These are phyloP conservation scores for Tricholauxania praeusta DNA, from an alignment of 2,888 invertebrate genomes.

Conservation along the genomic window DNA sequence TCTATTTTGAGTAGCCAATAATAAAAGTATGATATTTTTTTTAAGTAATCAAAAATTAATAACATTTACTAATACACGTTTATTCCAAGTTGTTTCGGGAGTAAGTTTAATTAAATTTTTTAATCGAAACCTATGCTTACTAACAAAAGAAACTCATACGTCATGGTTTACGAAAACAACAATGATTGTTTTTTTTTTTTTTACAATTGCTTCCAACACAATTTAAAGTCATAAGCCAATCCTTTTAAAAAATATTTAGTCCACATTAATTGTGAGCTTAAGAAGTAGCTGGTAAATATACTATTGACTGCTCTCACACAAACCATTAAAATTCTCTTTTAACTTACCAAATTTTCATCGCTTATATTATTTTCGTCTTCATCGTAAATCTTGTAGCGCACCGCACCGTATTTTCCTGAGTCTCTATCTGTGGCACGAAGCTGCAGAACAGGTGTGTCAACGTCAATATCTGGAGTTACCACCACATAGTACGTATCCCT, in stretches of 20 bases:
- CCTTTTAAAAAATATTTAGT: no score
- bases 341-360: constrained; percentile 59
- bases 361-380: constrained; percentile 61
- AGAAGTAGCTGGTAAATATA: no score
- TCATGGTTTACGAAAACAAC: no score
- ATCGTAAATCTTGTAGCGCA: constrained; percentile 74
- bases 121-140: no score
- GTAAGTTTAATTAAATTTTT: no score
- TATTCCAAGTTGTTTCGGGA: no score
- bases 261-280: no score
- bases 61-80: no score
- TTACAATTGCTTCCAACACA: no score
- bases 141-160: no score
- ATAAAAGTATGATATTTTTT: not conserved
- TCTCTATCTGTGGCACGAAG: constrained; percentile 90
- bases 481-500: constrained; percentile 84
- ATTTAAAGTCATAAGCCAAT: no score
- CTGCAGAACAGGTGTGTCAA: constrained; percentile 83
- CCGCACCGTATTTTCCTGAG: constrained; percentile 83
- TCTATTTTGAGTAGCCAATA: not conserved
- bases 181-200: no score
- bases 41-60: not conserved
- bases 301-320: not conserved
- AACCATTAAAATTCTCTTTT: not conserved
- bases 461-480: constrained; percentile 78